These are phyloP conservation scores for Parnassius mnemosyne DNA, from an alignment of 2,888 invertebrate species.

Conservation along the genomic window DNA sequence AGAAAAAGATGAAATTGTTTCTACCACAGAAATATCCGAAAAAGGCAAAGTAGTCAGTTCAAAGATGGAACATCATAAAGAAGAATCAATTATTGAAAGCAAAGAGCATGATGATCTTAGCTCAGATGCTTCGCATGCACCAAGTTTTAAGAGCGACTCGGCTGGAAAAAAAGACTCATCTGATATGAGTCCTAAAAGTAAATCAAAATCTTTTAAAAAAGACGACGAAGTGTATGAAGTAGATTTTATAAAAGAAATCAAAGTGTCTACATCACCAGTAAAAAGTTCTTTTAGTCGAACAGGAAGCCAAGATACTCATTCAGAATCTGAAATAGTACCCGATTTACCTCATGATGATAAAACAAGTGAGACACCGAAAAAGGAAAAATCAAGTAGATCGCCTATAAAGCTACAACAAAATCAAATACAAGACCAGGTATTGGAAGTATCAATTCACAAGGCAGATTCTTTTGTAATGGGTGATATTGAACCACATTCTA, in stretches of 20 bases:
- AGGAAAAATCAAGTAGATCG: slow-evolving; percentile 58
- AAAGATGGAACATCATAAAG: slow-evolving; percentile 70
- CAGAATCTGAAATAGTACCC: slow-evolving; percentile 77
- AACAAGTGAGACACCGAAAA: slow-evolving; percentile 62
- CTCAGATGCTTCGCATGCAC: slow-evolving; percentile 71
- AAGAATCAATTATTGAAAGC: slow-evolving; percentile 73
- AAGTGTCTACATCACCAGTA: slow-evolving; percentile 72
- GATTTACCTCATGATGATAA: slow-evolving; percentile 73
- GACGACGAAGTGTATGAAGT: slow-evolving; percentile 75
- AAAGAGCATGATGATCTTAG: slow-evolving; percentile 75
- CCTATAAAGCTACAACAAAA: slow-evolving; percentile 71
- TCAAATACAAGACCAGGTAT: slow-evolving; percentile 70
- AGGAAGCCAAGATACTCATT: slow-evolving; percentile 79
- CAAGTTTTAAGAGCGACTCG: slow-evolving; percentile 70
- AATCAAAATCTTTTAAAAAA: slow-evolving; percentile 74
- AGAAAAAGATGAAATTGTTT: slow-evolving; percentile 72
- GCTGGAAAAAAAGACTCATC: slow-evolving; percentile 64
- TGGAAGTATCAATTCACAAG: slow-evolving; percentile 70
- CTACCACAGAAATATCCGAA: slow-evolving; percentile 67
- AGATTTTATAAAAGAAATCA: slow-evolving; percentile 78
- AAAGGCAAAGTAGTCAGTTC: slow-evolving; percentile 73
- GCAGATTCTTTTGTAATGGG: slow-evolving; percentile 60
- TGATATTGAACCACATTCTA: slow-evolving; percentile 33
- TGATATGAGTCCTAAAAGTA: slow-evolving; percentile 69
- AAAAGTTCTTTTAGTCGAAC: slow-evolving; percentile 76